Evolutionary conservation across 2,797 vertebrate genomes (phyloP), one percentile per base, ranked within the genome.

Genomic region (Chelon auratus): DNA sequence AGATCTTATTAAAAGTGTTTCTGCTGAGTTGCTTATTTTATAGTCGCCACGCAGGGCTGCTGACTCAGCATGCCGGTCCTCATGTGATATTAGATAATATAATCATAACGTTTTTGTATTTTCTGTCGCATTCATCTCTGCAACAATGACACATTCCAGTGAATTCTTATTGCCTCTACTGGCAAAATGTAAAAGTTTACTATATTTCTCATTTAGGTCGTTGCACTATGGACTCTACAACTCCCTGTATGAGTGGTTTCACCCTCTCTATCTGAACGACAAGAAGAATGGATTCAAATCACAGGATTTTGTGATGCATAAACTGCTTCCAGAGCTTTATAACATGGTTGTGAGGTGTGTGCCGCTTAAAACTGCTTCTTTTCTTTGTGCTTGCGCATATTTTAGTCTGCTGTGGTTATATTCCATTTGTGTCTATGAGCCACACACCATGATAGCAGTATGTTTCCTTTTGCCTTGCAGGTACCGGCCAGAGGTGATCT

Each of bases 241-340:
- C 87, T 99, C 97, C 0, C 82, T 99, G 51, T 93, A 93, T 45
- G 97, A 98, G 79, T 99, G 97, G 97, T 98, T 99, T 80, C 83
- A 99, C 82, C 97, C 97, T 0, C 90, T 99, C 33, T 99, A 98
- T 82, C 87, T 96, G 8, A 77, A 69, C 14, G 97, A 99, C 92
- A 98, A 98, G 89, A 80, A 94, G 67, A 94, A 87, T 57, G 84
- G 84, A 56, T 98, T 96, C 87, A 95, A 95, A 90, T 97, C 95
- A 0, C 96, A 98, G 78, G 62, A 93, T 59, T 99, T 96, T 68
- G 94, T 98, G 56, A 68, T 22, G 3, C 71, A 87, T 30, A 99
- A 99, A 89, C 85, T 92, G 0, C 90, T 98, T 80, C 97, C 98
- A 43, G 98, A 99, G 73, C 95, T 99, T 20, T 93, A 95, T 10